A percentile compares a stretch with the other conserved stretches of the same genome.
These are phyloP conservation scores for chimpanzee (Pan troglodytes) DNA, from an alignment of 2,113 vertebrate species.

Conservation along the genomic window NHGRI_mPanTro3-v2.1_pri NC_072411.2:102379001-102379500, in stretches of 20 bases:
- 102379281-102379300: not conserved
- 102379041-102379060: not conserved
- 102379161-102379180: not conserved
- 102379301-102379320: not conserved
- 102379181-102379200: not conserved
- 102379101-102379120: not conserved
- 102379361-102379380: not conserved
- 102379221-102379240: not conserved
- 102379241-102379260: not conserved
- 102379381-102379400: not conserved
- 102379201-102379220: not conserved
- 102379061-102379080: conserved; percentile 23
- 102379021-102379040: not conserved
- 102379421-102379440: not conserved
- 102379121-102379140: not conserved
- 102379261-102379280: not conserved
- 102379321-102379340: not conserved
- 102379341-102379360: not conserved
- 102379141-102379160: conserved; percentile 1
- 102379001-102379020: conserved; percentile 44
- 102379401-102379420: not conserved
- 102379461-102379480: not conserved
- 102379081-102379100: not conserved
- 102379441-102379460: not conserved
- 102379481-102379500: not conserved